phyloP scores from a whole-genome alignment of 2,113 vertebrate species.

The Narcine bancroftii region DNA sequence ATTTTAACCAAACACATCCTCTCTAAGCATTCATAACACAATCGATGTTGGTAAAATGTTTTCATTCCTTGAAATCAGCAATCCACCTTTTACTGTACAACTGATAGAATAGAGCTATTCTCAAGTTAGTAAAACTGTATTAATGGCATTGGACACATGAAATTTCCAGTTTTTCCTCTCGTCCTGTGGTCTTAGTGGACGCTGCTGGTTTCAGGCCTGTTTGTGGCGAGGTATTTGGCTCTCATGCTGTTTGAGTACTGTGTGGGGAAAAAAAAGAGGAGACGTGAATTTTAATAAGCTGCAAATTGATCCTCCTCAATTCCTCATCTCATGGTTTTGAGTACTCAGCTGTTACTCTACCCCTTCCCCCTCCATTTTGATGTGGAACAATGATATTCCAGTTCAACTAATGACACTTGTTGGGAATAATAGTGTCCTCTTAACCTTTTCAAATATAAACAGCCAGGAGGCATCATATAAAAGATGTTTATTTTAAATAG shows the following conservation, averaged over 20 bases:
- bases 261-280: constrained; percentile 48
- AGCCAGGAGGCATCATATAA: not conserved
- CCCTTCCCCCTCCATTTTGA: not conserved
- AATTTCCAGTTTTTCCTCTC: constrained; percentile 26
- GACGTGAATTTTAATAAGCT: not conserved
- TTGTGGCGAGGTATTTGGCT: constrained; percentile 96
- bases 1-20: not conserved
- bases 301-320: not conserved
- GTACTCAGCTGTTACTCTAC: not conserved
- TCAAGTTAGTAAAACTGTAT: constrained; percentile 33
- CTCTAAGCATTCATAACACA: not conserved
- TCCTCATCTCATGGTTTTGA: not conserved
- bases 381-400: not conserved
- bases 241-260: constrained; percentile 99
- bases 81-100: constrained; percentile 32
- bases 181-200: constrained; percentile 56
- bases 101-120: constrained; percentile 18
- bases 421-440: not conserved
- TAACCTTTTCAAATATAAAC: not conserved
- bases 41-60: constrained; percentile 5
- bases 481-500: no score
- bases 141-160: constrained; percentile 19
- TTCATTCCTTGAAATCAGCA: constrained; percentile 24
- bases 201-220: constrained; percentile 77
- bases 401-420: not conserved